phyloP scores from a whole-genome alignment of 2,797 vertebrate species.

The Pyrocephalus nanus region DNA sequence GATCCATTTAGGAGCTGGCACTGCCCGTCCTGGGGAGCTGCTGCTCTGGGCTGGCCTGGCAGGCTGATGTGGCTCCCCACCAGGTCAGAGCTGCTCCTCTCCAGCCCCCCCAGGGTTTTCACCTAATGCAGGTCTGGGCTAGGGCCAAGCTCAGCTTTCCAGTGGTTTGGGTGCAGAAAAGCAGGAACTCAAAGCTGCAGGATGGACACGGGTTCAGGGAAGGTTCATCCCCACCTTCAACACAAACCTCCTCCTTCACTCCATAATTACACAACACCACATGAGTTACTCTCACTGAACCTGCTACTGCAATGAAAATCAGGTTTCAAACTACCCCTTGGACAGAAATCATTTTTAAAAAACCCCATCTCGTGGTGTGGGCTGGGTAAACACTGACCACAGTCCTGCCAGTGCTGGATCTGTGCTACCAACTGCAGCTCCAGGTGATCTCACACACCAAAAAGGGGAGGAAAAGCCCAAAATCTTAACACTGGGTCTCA shows the following conservation, averaged over 20 bases:
- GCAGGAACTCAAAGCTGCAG: neutral
- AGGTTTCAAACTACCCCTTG: accelerated
- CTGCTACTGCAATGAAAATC: neutral
- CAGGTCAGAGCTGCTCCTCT: neutral
- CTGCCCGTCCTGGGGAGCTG: neutral
- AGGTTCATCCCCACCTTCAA: accelerated
- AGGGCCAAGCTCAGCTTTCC: neutral
- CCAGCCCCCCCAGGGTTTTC: neutral
- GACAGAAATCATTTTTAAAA: neutral
- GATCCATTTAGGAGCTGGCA: neutral
- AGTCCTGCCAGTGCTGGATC: accelerated
- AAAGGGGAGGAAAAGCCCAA: neutral
- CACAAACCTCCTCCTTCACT: accelerated
- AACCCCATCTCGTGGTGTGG: accelerated
- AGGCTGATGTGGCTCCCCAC: neutral
- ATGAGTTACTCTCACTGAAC: accelerated
- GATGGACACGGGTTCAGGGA: accelerated
- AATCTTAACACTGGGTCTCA: neutral
- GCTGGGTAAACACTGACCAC: neutral
- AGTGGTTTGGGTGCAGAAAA: neutral
- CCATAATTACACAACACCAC: accelerated
- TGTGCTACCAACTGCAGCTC: accelerated
- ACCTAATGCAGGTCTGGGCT: neutral
- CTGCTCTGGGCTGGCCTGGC: neutral
- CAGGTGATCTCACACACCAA: accelerated